These are phyloP conservation scores for Xylocopa sonorina DNA, from an alignment of 1,140 invertebrate species.

Conservation along the genomic window DNA sequence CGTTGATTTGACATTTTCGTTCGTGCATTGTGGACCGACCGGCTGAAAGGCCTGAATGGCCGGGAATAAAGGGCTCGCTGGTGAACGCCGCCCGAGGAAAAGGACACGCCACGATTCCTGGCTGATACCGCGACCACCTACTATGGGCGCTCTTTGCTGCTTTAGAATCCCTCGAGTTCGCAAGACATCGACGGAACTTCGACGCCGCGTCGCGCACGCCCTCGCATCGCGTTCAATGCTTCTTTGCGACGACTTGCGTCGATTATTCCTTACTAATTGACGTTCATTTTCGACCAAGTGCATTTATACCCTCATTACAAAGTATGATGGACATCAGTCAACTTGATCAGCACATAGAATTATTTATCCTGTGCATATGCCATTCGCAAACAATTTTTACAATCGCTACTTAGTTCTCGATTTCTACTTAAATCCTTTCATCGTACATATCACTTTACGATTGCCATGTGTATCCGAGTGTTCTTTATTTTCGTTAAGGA, in stretches of 20 bases:
- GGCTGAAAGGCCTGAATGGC: conserved; percentile 37
- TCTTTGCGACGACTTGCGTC: background rate
- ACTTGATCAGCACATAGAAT: too few relatives aligned
- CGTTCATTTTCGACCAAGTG: too few relatives aligned
- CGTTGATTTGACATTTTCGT: conserved; percentile 57
- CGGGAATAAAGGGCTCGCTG: conserved; percentile 17
- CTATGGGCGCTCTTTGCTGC: background rate
- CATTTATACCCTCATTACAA: too few relatives aligned
- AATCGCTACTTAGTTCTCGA: too few relatives aligned
- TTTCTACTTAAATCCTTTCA: too few relatives aligned
- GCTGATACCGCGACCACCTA: conserved; percentile 15
- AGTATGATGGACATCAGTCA: too few relatives aligned
- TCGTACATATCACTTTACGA: too few relatives aligned
- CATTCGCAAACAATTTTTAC: too few relatives aligned
- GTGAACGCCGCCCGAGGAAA: conserved; percentile 33
- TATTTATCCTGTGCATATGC: too few relatives aligned
- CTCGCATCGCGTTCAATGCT: background rate
- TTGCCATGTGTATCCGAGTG: too few relatives aligned
- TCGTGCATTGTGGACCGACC: conserved; percentile 14
- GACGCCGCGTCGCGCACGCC: too few relatives aligned
- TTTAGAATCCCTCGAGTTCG: background rate
- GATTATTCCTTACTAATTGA: background rate
- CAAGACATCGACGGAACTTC: background rate
- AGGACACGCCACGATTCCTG: conserved; percentile 22
- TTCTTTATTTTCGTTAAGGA: too few relatives aligned